phyloP scores from a whole-genome alignment of 2,888 invertebrate genomes.

The Tolmerus cingulatus region DNA sequence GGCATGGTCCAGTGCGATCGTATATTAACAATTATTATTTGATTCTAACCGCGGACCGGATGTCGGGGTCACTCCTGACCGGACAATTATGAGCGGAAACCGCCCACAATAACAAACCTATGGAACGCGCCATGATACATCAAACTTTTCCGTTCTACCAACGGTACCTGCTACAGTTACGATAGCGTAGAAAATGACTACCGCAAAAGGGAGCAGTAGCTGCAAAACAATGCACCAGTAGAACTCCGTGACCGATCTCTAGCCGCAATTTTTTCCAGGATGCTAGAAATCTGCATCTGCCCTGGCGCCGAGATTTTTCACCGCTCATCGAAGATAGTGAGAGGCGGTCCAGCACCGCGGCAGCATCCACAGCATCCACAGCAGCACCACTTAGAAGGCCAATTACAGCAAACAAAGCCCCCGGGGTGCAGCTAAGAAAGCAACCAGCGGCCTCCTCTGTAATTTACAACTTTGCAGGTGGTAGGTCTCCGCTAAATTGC shows the following conservation, averaged over 20 bases:
- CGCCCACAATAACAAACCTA: not conserved
- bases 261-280: not conserved
- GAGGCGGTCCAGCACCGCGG: not conserved
- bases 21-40: not conserved
- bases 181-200: not conserved
- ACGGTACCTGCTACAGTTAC: not conserved
- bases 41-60: not conserved
- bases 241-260: not conserved
- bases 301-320: slow-evolving; percentile 37
- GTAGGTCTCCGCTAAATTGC: slow-evolving; percentile 18
- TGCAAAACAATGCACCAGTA: not conserved
- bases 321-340: not conserved
- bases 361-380: not conserved
- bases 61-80: not conserved
- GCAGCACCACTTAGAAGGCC: not conserved
- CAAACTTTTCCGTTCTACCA: not conserved
- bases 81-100: not conserved
- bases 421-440: not conserved
- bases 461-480: slow-evolving; percentile 39
- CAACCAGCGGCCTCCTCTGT: not conserved
- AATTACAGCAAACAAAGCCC: slow-evolving; percentile 25
- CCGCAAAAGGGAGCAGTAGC: not conserved
- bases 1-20: not conserved
- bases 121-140: not conserved
- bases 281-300: not conserved